phyloP scores from a whole-genome alignment of 1,140 invertebrate genomes.

The Drosophila subpulchrella region DNA sequence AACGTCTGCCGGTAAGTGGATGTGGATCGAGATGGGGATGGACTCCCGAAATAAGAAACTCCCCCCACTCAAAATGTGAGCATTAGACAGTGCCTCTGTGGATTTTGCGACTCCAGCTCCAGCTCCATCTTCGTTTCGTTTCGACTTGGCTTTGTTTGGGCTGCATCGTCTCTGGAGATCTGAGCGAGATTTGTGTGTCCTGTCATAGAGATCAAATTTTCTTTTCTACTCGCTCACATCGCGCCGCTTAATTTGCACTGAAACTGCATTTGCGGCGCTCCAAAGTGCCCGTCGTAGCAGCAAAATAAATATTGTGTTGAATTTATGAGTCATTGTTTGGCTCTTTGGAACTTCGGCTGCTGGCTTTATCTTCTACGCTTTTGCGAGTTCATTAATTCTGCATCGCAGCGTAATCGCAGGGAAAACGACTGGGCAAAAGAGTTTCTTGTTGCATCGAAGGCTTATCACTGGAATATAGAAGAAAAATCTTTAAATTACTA shows the following conservation, averaged over 20 bases:
- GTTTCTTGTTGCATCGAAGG: conserved; percentile 1
- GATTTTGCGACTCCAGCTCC: conserved; percentile 9
- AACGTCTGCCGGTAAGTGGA: conserved; percentile 31
- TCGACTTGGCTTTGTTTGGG: conserved; percentile 30
- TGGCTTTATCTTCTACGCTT: conserved; percentile 33
- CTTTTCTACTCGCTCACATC: conserved; percentile 33
- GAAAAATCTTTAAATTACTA: neutral
- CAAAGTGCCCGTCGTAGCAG: conserved; percentile 38
- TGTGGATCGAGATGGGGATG: conserved; percentile 30
- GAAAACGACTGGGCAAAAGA: conserved; percentile 24
- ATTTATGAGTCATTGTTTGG: conserved; percentile 68
- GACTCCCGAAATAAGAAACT: conserved; percentile 56
- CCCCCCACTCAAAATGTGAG: conserved; percentile 55
- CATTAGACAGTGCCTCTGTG: conserved; percentile 60
- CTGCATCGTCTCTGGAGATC: conserved; percentile 52
- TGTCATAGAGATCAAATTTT: conserved; percentile 67
- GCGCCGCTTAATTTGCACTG: conserved; percentile 39
- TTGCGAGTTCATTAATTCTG: conserved; percentile 64
- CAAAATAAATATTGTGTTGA: conserved; percentile 57
- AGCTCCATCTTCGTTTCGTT: neutral
- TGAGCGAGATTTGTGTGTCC: conserved; percentile 72
- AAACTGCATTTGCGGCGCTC: conserved; percentile 43
- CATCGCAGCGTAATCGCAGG: conserved; percentile 43
- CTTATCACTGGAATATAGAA: conserved; percentile 10
- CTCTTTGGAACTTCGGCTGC: conserved; percentile 29